Evolutionary conservation across 2,888 invertebrate genomes (phyloP).

Genomic region (Vanessa cardui): DNA sequence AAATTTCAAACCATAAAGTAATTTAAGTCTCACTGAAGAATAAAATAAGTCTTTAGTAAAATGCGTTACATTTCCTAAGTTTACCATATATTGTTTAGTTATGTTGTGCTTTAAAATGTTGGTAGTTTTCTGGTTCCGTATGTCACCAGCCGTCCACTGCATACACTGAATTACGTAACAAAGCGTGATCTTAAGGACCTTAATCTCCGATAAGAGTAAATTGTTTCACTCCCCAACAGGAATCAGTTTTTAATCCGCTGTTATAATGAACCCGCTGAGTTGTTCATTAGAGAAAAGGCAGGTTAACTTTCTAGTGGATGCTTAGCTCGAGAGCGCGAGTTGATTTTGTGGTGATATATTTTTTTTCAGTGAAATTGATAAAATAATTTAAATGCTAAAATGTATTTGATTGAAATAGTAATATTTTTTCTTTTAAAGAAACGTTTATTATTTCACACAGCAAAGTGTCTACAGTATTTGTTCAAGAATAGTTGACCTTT

Average conservation of each 20-base stretch:
- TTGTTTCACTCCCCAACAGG: constrained; percentile 44
- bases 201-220: constrained; percentile 53
- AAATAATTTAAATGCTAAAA: too few species aligned
- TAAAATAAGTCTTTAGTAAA: too few species aligned
- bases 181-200: constrained; percentile 59
- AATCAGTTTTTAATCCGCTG: constrained; percentile 41
- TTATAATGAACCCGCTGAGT: constrained; percentile 39
- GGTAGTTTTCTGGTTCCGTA: constrained; percentile 37
- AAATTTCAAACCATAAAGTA: too few species aligned
- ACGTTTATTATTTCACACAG: too few species aligned
- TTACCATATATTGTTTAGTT: background rate
- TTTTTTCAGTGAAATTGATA: too few species aligned
- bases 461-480: too few species aligned
- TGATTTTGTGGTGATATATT: background rate
- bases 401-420: too few species aligned
- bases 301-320: constrained; percentile 16
- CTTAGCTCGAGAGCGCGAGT: background rate
- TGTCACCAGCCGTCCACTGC: constrained; percentile 46
- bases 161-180: constrained; percentile 63
- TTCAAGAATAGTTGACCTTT: too few species aligned
- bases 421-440: too few species aligned
- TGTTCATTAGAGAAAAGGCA: constrained; percentile 28
- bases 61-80: background rate
- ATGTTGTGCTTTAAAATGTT: constrained; percentile 10
- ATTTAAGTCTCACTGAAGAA: too few species aligned